A percentile compares a stretch with the other conserved stretches of the same genome.
Conservation (phyloP, 2,797 vertebrate species). For the Poeciliopsis turneri region DNA sequence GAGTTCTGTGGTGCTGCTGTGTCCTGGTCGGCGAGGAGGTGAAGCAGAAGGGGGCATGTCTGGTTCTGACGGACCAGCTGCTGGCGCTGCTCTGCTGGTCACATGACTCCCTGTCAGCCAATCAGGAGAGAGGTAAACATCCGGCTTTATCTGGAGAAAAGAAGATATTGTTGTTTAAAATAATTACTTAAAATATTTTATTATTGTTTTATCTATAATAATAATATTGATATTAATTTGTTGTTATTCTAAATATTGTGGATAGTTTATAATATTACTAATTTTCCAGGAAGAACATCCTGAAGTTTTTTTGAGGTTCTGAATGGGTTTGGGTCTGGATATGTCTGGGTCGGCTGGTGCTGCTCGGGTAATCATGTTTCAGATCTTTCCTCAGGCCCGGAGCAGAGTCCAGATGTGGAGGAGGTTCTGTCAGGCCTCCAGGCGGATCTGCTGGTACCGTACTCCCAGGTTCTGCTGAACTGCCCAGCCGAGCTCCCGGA, state of each 20-base stretch:
- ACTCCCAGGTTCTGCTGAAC: constrained; percentile 81
- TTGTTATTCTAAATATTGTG: not conserved
- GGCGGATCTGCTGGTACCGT: constrained; percentile 80
- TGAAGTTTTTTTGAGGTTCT: not conserved
- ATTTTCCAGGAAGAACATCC: not conserved
- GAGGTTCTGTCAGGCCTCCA: constrained; percentile 82
- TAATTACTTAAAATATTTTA: not conserved
- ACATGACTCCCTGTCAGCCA: constrained; percentile 67
- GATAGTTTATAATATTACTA: not conserved
- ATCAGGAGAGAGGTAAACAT: constrained; percentile 52
- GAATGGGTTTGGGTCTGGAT: not conserved
- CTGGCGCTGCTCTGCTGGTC: constrained; percentile 84
- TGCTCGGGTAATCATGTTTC: not conserved
- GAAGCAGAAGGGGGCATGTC: constrained; percentile 85
- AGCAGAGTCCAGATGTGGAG: constrained; percentile 49
- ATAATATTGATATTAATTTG: not conserved
- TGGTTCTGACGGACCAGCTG: constrained; percentile 83
- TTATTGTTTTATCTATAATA: not conserved
- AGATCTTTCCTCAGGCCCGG: constrained; percentile 37
- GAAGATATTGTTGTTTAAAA: no score
- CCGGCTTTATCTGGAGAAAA: not conserved
- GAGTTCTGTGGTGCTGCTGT: constrained; percentile 88
- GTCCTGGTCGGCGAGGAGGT: constrained; percentile 83
- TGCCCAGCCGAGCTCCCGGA: constrained; percentile 84
- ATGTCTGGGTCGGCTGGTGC: not conserved